A percentile compares a stretch with the other conserved stretches of the same genome.
Conservation (phyloP, 2,797 vertebrate genomes). For the Pristis pectinata region DNA sequence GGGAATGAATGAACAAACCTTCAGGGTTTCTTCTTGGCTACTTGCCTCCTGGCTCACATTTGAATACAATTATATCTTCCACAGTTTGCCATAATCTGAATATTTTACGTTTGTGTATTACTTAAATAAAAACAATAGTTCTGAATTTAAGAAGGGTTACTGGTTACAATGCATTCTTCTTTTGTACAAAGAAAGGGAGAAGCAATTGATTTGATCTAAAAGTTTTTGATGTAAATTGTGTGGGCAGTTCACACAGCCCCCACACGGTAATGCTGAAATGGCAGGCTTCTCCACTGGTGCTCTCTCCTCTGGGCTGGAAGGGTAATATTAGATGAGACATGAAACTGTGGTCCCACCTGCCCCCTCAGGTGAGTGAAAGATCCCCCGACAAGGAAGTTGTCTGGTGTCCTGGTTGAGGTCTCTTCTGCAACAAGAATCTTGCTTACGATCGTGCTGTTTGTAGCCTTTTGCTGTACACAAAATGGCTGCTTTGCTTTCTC, state of each 20-base stretch:
- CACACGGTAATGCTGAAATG: neutral
- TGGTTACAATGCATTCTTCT: neutral
- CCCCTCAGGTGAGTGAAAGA: neutral
- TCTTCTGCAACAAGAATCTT: neutral
- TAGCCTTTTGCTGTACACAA: neutral
- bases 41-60: constrained; percentile 47
- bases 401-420: neutral
- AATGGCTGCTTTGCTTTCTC: neutral
- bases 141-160: neutral
- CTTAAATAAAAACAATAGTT: neutral
- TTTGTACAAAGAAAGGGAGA: neutral
- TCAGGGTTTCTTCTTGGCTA: constrained; percentile 51
- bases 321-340: neutral
- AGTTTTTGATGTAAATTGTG: neutral
- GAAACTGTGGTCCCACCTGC: neutral
- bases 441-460: neutral
- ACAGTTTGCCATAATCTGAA: constrained; percentile 53
- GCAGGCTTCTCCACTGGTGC: too few relatives aligned
- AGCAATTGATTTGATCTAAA: neutral
- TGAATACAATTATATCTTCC: constrained; percentile 41
- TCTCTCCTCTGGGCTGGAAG: neutral
- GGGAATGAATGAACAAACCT: neutral
- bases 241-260: neutral
- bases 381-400: neutral
- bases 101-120: constrained; percentile 17